Percentiles rank a stretch among this genome's conserved stretches.
Conservation (phyloP, 1,140 invertebrate genomes). For the Drosophila ambigua region DNA sequence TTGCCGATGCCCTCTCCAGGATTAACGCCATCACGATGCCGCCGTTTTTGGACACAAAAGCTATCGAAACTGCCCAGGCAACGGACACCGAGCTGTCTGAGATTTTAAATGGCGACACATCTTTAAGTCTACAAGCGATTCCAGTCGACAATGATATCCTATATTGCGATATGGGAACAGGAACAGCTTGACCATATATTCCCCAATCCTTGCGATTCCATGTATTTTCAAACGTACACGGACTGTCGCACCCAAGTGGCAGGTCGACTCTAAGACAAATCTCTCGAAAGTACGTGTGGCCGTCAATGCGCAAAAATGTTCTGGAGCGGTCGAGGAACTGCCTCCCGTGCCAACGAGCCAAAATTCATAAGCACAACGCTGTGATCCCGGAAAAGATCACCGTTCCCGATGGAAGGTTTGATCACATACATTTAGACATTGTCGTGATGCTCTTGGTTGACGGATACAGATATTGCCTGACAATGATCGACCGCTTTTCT, state of each 20-base stretch:
- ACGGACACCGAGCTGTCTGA: too few relatives aligned
- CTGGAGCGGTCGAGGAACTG: constrained; percentile 24
- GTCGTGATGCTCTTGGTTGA: constrained; percentile 49
- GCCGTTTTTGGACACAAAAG: too few relatives aligned
- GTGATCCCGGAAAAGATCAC: background rate
- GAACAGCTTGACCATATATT: background rate
- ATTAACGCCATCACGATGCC: too few relatives aligned
- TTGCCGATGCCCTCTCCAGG: background rate
- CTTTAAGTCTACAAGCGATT: background rate
- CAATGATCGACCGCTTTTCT: constrained; percentile 72
- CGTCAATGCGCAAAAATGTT: constrained; percentile 57
- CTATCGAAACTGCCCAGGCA: too few relatives aligned
- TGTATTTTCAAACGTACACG: background rate
- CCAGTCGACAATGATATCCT: background rate
- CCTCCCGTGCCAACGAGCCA: constrained; percentile 52
- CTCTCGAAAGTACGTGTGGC: constrained; percentile 47
- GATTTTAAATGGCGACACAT: too few relatives aligned
- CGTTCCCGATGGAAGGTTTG: constrained; percentile 35
- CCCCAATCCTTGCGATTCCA: background rate
- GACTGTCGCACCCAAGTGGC: background rate
- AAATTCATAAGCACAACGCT: constrained; percentile 21
- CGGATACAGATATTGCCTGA: constrained; percentile 54
- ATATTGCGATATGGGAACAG: background rate
- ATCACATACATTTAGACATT: constrained; percentile 75
- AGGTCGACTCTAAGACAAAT: background rate